Base-by-base conservation (phyloP, 2,113 vertebrate genomes). In the Hemibagrus wyckioides region DNA sequence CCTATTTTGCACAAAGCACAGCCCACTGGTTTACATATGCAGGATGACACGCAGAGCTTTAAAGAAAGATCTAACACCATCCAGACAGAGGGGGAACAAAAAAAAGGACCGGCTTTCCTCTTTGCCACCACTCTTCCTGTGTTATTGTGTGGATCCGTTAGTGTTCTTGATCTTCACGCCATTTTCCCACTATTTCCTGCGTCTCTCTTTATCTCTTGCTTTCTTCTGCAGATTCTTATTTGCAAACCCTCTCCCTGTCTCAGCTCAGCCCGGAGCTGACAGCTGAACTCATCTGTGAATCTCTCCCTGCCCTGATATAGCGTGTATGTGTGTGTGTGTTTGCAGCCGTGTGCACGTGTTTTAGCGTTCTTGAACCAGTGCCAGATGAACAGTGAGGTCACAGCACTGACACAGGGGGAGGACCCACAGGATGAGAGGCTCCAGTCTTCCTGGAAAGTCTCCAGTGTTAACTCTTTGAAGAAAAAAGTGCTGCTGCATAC, bases 371-470 rank as follows among this genome's bases (percentile, higher is more conserved):
- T 89, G 86, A 86, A 87, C 71, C 85, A 84, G 71, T 88, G 90
- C 80, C 89, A 89, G 67, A 50, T 85, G 79, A 87, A 87, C 86
- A 77, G 89, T 90, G 91, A 91, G 84, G 88, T 91, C 91, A 91
- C 85, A 89, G 57, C 80, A 61, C 80, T 73, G 69, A 85, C 86
- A 71, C 52, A 36, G 82, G 83, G 63, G 90, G 90, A 39, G 81
- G 88, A 56, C 44, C 85, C 73, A 83, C 48, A 63, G 82, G 79
- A 84, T 77, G 65, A 80, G 44, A 50, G 85, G 88, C 50, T 82
- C 77, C 86, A 84, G 86, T 33, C 81, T 89, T 84, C 67, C 41
- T 52, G 81, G 81, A 87, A 83, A 88, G 75, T 86, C 81, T 90
- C 61, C 36, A 67, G 28, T 25, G 79, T 90, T 90, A 90, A 90